Conservation (phyloP, 2,113 vertebrate species). For the Otus sunia region DNA sequence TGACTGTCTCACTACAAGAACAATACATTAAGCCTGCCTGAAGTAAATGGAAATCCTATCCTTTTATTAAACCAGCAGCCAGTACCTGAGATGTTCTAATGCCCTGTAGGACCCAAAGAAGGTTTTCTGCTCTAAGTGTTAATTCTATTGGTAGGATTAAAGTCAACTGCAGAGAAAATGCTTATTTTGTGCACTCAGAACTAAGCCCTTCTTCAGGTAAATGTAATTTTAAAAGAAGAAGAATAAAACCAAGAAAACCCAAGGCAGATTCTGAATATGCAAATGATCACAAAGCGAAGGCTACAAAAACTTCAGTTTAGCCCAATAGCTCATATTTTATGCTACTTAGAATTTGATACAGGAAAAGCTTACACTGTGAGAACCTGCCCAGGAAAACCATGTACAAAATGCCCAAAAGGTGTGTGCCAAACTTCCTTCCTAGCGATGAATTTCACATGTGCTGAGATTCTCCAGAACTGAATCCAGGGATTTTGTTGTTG, state of each 20-base stretch:
- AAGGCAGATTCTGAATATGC: slow-evolving; percentile 34
- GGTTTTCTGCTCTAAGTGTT: slow-evolving; percentile 53
- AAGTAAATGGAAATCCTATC: slow-evolving; percentile 96
- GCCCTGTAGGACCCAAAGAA: slow-evolving; percentile 78
- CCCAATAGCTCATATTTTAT: neutral
- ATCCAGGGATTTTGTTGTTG: neutral
- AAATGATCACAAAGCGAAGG: neutral
- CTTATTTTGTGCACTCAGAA: slow-evolving; percentile 13
- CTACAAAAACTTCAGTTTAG: slow-evolving; percentile 6
- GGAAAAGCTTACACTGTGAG: neutral
- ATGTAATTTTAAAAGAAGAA: neutral
- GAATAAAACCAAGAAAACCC: neutral
- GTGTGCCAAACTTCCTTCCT: neutral
- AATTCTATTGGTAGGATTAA: slow-evolving; percentile 51
- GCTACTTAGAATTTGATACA: neutral
- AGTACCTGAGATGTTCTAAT: slow-evolving; percentile 91
- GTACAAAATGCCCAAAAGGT: neutral
- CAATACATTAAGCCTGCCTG: slow-evolving; percentile 91
- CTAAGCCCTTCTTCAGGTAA: slow-evolving; percentile 42
- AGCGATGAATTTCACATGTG: neutral
- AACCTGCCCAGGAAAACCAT: slow-evolving; percentile 13
- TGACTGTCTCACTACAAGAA: slow-evolving; percentile 87
- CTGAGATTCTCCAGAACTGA: neutral
- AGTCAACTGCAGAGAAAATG: slow-evolving; percentile 38
- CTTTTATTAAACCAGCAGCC: slow-evolving; percentile 91